These are phyloP conservation scores for Hemistola chrysoprasaria DNA, from an alignment of 2,888 invertebrate species.

Conservation along the genomic window DNA sequence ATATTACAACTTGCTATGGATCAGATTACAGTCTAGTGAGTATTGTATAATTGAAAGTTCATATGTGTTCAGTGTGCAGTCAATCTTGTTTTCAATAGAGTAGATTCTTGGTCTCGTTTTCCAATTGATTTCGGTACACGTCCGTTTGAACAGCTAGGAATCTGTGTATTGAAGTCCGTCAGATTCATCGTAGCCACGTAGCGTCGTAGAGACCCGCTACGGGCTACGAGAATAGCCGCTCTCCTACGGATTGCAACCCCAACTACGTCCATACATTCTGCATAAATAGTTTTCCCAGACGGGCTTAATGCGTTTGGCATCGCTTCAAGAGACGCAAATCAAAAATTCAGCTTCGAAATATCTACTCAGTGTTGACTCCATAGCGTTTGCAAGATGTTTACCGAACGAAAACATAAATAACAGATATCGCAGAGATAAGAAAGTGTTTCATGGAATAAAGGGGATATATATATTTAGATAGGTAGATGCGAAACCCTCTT, in stretches of 20 bases:
- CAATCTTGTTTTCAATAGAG: constrained; percentile 18
- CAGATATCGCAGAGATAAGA: constrained; percentile 34
- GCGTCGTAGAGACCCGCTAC: too few species aligned
- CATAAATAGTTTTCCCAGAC: constrained; percentile 36
- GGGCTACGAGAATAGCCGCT: constrained; percentile 44
- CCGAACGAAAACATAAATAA: constrained; percentile 26
- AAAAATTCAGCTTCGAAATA: constrained; percentile 17
- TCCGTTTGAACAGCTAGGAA: constrained; percentile 48
- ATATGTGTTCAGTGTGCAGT: too few species aligned
- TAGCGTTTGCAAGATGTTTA: constrained; percentile 21
- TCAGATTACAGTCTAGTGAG: not conserved
- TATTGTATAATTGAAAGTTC: too few species aligned
- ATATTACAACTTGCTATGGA: too few species aligned
- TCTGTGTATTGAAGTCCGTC: constrained; percentile 48
- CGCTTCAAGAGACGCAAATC: constrained; percentile 18
- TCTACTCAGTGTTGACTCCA: constrained; percentile 13
- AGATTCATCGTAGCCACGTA: constrained; percentile 38
- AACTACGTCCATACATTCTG: constrained; percentile 34
- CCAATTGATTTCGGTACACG: constrained; percentile 47
- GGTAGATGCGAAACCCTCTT: constrained; percentile 40
- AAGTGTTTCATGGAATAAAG: constrained; percentile 37
- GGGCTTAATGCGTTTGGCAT: constrained; percentile 12
- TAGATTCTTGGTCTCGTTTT: constrained; percentile 38
- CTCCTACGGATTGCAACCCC: constrained; percentile 38
- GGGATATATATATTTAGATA: constrained; percentile 39